Conservation (phyloP, 1,140 invertebrate species). For the Bombus pyrosoma region DNA sequence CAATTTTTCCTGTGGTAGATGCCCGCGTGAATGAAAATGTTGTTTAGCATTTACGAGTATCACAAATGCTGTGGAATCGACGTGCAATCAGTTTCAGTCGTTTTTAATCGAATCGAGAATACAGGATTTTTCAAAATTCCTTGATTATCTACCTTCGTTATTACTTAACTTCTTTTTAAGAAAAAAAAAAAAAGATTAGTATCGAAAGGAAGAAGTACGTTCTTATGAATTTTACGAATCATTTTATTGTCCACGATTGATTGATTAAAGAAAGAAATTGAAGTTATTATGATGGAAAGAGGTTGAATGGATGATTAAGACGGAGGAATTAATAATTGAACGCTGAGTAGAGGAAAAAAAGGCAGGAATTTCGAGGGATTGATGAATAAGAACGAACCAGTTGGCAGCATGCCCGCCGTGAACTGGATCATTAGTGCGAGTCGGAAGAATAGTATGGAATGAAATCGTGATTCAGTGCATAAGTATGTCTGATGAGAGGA, state of each 20-base stretch:
- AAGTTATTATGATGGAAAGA: not conserved
- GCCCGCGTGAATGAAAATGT: not conserved
- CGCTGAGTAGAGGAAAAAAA: not conserved
- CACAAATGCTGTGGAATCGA: not conserved
- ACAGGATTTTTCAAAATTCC: not conserved
- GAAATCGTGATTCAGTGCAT: slow-evolving; percentile 22
- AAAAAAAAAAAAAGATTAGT: not conserved
- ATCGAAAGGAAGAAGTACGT: not conserved
- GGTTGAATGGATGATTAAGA: no score
- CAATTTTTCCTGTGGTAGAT: not conserved
- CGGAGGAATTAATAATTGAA: slow-evolving; percentile 13
- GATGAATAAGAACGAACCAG: slow-evolving; percentile 33
- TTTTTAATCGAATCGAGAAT: not conserved
- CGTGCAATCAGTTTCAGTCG: not conserved
- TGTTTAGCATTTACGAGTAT: not conserved
- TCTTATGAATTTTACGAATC: not conserved
- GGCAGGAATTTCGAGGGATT: not conserved
- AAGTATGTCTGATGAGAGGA: slow-evolving; percentile 16
- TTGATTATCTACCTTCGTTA: not conserved
- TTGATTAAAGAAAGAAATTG: not conserved
- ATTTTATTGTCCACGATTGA: not conserved
- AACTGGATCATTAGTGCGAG: slow-evolving; percentile 46
- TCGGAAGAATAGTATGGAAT: slow-evolving; percentile 14
- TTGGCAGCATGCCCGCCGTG: slow-evolving; percentile 28
- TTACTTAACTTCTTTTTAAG: not conserved